Evolutionary conservation across 2,888 invertebrate species (phyloP).

Genomic region (Amiota mariae): DNA sequence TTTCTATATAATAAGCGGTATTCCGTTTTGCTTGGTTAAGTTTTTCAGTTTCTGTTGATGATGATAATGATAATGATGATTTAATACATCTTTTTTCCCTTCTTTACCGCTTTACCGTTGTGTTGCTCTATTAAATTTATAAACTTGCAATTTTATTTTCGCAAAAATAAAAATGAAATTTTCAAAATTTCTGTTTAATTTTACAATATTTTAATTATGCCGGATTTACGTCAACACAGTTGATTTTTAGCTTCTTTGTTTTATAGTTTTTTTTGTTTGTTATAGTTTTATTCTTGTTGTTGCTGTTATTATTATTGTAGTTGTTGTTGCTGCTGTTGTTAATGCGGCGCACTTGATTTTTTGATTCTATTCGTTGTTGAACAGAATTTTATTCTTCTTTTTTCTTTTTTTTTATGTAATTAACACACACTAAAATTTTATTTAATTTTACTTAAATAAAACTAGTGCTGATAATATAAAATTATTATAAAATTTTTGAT

Average conservation of each 20-base stretch:
- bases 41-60: conserved; percentile 33
- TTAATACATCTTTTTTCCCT: conserved; percentile 48
- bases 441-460: conserved; percentile 62
- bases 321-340: conserved; percentile 37
- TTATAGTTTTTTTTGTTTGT: conserved; percentile 19
- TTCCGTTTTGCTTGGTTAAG: conserved; percentile 19
- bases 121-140: conserved; percentile 21
- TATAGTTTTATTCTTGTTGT: not conserved
- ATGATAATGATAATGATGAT: conserved; percentile 47
- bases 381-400: conserved; percentile 29
- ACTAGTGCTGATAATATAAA: conserved; percentile 46
- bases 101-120: conserved; percentile 17
- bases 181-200: conserved; percentile 42
- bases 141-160: conserved; percentile 54
- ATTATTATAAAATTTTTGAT: conserved; percentile 16
- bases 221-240: conserved; percentile 38
- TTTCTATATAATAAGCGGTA: not conserved
- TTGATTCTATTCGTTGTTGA: conserved; percentile 19
- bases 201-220: conserved; percentile 34
- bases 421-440: conserved; percentile 55
- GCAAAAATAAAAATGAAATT: conserved; percentile 51
- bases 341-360: conserved; percentile 16
- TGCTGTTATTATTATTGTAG: conserved; percentile 39
- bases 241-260: not conserved
- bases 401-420: conserved; percentile 53